Conservation (phyloP, 2,797 vertebrate species). For the Enteromius viviparus region DNA sequence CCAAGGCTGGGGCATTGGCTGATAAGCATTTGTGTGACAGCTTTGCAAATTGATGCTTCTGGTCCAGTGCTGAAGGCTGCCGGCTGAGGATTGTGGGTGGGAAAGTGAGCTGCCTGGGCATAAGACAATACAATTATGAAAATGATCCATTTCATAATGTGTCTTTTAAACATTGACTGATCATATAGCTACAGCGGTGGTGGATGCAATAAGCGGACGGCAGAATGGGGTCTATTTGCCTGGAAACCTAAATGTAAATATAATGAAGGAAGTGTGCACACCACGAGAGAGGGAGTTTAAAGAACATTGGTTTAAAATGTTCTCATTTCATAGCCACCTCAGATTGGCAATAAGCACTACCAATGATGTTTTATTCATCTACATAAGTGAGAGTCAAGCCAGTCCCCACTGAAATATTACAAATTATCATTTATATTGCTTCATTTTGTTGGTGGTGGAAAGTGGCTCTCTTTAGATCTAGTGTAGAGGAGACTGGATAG, state of each 20-base stretch:
- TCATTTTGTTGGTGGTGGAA: constrained; percentile 28
- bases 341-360: constrained; percentile 43
- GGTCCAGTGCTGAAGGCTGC: constrained; percentile 47
- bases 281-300: constrained; percentile 32
- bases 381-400: constrained; percentile 42
- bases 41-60: constrained; percentile 65
- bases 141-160: constrained; percentile 60
- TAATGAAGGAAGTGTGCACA: constrained; percentile 38
- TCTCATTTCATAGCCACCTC: constrained; percentile 42
- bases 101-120: constrained; percentile 41
- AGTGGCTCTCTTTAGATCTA: constrained; percentile 39
- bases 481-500: constrained; percentile 15
- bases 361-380: constrained; percentile 58
- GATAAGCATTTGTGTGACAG: constrained; percentile 64
- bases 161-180: constrained; percentile 41
- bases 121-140: constrained; percentile 62
- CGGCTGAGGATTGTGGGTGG: constrained; percentile 39
- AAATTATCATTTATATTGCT: constrained; percentile 56
- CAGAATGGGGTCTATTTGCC: constrained; percentile 36
- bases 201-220: constrained; percentile 26
- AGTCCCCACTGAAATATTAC: constrained; percentile 57
- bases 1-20: constrained; percentile 55
- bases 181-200: constrained; percentile 16
- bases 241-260: constrained; percentile 41
- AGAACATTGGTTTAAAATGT: constrained; percentile 43